A percentile compares a stretch with the other conserved stretches of the same genome.
Conservation (phyloP, 2,113 vertebrate genomes). For the Melanostigma gelatinosum region DNA sequence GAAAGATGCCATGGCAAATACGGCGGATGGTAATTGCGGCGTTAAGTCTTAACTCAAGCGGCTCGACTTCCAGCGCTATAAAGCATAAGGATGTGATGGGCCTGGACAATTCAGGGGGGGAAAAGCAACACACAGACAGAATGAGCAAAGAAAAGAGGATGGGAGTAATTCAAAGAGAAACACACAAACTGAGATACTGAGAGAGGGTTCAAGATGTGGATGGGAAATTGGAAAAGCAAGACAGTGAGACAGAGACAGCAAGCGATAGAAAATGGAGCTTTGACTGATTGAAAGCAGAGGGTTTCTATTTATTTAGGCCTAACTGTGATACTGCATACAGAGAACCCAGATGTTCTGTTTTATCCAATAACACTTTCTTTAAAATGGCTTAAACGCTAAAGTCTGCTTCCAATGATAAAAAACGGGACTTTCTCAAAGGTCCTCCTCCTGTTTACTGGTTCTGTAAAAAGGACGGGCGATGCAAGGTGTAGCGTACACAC, state of each 20-base stretch:
- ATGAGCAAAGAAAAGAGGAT: slow-evolving; percentile 11
- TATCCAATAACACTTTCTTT: slow-evolving; percentile 75
- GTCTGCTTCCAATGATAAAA: slow-evolving; percentile 75
- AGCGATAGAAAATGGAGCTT: slow-evolving; percentile 48
- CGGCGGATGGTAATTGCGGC: slow-evolving; percentile 49
- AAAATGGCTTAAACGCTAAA: slow-evolving; percentile 72
- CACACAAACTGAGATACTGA: slow-evolving; percentile 43
- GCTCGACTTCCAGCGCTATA: slow-evolving; percentile 56
- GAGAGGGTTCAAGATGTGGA: slow-evolving; percentile 20
- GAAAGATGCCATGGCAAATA: slow-evolving; percentile 50
- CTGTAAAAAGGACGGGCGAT: slow-evolving; percentile 47
- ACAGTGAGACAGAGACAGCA: slow-evolving; percentile 27
- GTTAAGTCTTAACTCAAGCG: slow-evolving; percentile 58
- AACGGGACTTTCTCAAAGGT: slow-evolving; percentile 64
- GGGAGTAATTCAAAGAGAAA: slow-evolving; percentile 43
- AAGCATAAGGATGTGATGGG: slow-evolving; percentile 52
- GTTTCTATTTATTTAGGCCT: slow-evolving; percentile 63
- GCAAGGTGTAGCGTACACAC: slow-evolving; percentile 64
- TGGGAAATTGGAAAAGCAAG: slow-evolving; percentile 46
- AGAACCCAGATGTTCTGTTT: slow-evolving; percentile 78
- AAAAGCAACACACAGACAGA: slow-evolving; percentile 9
- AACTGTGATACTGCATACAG: slow-evolving; percentile 48
- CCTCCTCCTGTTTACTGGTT: slow-evolving; percentile 66
- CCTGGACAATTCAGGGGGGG: slow-evolving; percentile 38
- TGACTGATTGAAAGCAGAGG: slow-evolving; percentile 63